Conservation (phyloP, 1,140 invertebrate species). For the Papilio machaon region DNA sequence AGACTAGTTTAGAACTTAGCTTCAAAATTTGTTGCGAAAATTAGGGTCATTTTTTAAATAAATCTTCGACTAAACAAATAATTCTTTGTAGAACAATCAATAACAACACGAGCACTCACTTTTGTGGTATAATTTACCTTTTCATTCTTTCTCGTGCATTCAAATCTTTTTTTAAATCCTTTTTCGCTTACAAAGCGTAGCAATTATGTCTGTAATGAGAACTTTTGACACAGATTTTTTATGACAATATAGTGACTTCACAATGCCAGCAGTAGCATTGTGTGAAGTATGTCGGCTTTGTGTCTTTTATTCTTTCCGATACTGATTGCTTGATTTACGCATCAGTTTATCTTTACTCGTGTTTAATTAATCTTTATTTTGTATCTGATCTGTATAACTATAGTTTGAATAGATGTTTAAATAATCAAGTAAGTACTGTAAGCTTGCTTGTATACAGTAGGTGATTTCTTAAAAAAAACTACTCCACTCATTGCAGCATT, state of each 20-base stretch:
- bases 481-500: too few relatives aligned
- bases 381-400: too few relatives aligned
- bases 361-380: not conserved
- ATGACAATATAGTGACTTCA: not conserved
- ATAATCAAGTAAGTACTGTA: too few relatives aligned
- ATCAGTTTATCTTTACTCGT: not conserved
- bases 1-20: too few relatives aligned
- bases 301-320: not conserved
- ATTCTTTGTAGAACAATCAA: too few relatives aligned
- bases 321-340: not conserved
- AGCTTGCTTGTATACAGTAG: too few relatives aligned
- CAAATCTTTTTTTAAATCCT: not conserved
- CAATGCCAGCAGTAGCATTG: not conserved
- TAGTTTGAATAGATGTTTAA: too few relatives aligned
- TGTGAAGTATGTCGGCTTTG: not conserved
- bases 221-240: constrained; percentile 2
- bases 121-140: not conserved
- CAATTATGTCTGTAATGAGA: not conserved
- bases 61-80: too few relatives aligned
- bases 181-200: constrained; percentile 7
- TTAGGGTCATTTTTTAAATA: too few relatives aligned
- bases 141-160: not conserved
- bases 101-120: too few relatives aligned
- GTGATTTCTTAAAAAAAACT: too few relatives aligned
- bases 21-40: too few relatives aligned